phyloP scores from a whole-genome alignment of 2,113 vertebrate genomes.

The Lepus americanus region DNA sequence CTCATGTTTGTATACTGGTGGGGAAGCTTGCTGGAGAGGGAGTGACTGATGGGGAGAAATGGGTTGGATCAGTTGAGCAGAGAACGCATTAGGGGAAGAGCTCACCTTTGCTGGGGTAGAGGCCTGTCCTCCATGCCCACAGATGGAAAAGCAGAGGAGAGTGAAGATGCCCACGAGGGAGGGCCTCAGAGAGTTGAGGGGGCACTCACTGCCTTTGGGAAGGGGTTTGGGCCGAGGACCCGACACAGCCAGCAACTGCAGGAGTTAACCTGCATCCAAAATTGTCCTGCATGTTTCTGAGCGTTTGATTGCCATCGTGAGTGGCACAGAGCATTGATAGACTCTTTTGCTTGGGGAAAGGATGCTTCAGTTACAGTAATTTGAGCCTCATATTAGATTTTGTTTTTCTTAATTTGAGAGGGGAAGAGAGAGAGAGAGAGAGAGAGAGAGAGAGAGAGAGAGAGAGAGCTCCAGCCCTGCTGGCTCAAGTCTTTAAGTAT shows the following conservation, averaged over 20 bases:
- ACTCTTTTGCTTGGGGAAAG: slow-evolving; percentile 54
- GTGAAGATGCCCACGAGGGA: not conserved
- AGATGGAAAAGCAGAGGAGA: not conserved
- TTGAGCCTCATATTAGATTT: slow-evolving; percentile 42
- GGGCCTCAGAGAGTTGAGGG: not conserved
- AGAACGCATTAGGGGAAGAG: not conserved
- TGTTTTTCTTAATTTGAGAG: not conserved
- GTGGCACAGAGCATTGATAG: slow-evolving; percentile 22
- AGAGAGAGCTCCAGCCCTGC: too few species aligned
- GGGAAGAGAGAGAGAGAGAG: too few species aligned
- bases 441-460: too few species aligned
- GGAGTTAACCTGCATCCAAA: slow-evolving; percentile 81
- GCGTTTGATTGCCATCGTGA: slow-evolving; percentile 74
- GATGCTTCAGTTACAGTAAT: slow-evolving; percentile 58
- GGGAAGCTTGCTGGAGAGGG: not conserved
- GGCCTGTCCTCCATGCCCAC: not conserved
- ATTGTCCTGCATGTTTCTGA: slow-evolving; percentile 68
- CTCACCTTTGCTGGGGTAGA: not conserved
- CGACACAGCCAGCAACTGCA: slow-evolving; percentile 15
- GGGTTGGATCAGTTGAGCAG: not conserved
- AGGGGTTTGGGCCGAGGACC: not conserved
- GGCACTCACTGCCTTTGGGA: not conserved
- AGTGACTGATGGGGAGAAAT: not conserved
- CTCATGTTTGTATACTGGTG: not conserved
- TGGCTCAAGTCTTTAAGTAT: too few species aligned